Evolutionary conservation across 2,113 vertebrate genomes (phyloP).

Genomic region (Acanthisitta chloris): DNA sequence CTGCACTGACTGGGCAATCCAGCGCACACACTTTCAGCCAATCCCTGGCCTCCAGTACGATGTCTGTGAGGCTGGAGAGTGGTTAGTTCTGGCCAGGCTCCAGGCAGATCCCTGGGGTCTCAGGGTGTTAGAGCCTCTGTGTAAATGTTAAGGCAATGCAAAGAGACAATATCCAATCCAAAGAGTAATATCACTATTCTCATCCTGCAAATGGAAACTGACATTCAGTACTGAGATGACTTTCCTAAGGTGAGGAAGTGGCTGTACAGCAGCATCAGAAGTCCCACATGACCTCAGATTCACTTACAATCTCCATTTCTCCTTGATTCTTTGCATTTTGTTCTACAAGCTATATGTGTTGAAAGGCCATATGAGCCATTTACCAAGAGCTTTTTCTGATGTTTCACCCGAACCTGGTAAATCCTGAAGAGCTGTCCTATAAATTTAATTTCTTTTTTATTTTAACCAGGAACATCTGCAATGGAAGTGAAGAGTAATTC

Average conservation of each 20-base stretch:
- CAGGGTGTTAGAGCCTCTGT: background rate
- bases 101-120: background rate
- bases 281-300: background rate
- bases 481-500: background rate
- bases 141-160: background rate
- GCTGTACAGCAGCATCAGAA: background rate
- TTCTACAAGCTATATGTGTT: background rate
- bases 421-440: background rate
- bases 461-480: background rate
- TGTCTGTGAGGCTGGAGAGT: background rate
- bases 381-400: background rate
- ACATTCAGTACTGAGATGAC: background rate
- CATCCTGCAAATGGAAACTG: background rate
- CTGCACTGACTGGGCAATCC: background rate
- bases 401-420: background rate
- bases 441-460: background rate
- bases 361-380: background rate
- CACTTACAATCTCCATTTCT: background rate
- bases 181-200: background rate
- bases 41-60: accelerated
- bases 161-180: background rate
- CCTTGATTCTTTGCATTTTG: background rate
- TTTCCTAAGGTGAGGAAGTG: background rate
- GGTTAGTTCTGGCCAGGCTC: background rate
- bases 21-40: background rate